Evolutionary conservation across 2,888 invertebrate species (phyloP), one percentile per base, ranked within the genome.

Genomic region (Apamea crenata): DNA sequence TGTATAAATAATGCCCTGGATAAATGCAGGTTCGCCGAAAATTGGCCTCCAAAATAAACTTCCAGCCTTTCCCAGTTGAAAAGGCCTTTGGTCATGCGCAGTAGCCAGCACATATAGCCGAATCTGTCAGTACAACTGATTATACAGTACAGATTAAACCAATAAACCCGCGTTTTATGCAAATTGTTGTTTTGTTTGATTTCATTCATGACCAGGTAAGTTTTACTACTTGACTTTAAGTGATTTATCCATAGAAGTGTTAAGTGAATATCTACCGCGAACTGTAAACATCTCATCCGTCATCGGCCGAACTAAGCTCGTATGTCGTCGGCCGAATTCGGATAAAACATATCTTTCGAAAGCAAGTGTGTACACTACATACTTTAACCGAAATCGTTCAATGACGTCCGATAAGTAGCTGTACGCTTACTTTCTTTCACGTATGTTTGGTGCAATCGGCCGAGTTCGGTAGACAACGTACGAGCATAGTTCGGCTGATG

Each of bases 41-140:
- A 29, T 18, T 77, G 18, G 29, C 29, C 63, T 75, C 67, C 3
- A 68, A 77, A 78, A 78, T 78, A 50, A 50, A 68, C 59, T n/a
- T 47, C 18, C 53, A 50, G 29, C n/a, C 18, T 67, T 18, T 18
- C n/a, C 29, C 4, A 50, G 61, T 47, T 61, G 8, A 18, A 53
- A 29, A 61, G 74, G 70, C 75, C 59, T 75, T 81, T 61, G 59
- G 59, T 63, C 81, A 81, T 81, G 81, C 81, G 81, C 81, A 81
- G 66, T 81, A 32, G 18, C 59, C 16, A 50, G 12, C 36, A 40
- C 14, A 25, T 44, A 32, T 29, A 61, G 40, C 25, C 1, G 50
- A 68, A 61, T 59, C 69, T 74, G 16, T 50, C 69, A 74, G 73
- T 80, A 66, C n/a, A 71, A 18, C 70, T 71, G 70, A 36, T n/a